Percentiles rank a stretch among this genome's conserved stretches.
Conservation (phyloP, 1,140 invertebrate genomes). For the Pemphigus obesinymphae region DNA sequence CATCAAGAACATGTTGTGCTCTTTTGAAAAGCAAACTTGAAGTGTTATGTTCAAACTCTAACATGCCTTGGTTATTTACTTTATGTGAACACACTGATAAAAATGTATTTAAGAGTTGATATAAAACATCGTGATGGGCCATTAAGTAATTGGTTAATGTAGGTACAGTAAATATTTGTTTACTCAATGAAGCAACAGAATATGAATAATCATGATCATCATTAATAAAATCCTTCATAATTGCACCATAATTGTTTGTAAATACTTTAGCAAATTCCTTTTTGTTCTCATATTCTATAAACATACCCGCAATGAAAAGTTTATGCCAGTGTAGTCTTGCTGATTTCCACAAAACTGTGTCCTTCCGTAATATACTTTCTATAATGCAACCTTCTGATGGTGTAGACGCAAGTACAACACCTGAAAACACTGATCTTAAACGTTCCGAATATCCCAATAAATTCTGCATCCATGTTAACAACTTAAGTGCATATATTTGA, state of each 20-base stretch:
- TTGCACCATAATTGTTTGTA: conserved; percentile 72
- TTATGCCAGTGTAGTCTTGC: conserved; percentile 87
- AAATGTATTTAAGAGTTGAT: conserved; percentile 81
- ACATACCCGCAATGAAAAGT: conserved; percentile 79
- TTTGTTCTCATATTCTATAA: conserved; percentile 91
- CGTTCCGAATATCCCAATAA: conserved; percentile 73
- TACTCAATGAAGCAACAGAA: conserved; percentile 87
- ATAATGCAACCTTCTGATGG: conserved; percentile 55
- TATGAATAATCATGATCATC: conserved; percentile 98
- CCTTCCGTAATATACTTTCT: conserved; percentile 68
- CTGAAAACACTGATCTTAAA: conserved; percentile 68
- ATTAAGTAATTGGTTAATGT: conserved; percentile 89
- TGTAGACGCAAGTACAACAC: conserved; percentile 58
- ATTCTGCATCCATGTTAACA: conserved; percentile 82
- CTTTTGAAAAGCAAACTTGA: conserved; percentile 72
- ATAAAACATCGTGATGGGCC: conserved; percentile 77
- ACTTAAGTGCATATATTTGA: conserved; percentile 83
- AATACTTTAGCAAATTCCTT: conserved; percentile 80
- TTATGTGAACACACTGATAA: conserved; percentile 75
- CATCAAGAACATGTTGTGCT: conserved; percentile 83
- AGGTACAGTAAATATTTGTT: conserved; percentile 94
- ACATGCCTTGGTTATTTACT: conserved; percentile 63
- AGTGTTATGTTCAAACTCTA: conserved; percentile 51
- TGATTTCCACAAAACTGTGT: conserved; percentile 88
- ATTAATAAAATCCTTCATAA: conserved; percentile 90